These are phyloP conservation scores for Acronicta aceris DNA, from an alignment of 2,888 invertebrate genomes.

Conservation along the genomic window DNA sequence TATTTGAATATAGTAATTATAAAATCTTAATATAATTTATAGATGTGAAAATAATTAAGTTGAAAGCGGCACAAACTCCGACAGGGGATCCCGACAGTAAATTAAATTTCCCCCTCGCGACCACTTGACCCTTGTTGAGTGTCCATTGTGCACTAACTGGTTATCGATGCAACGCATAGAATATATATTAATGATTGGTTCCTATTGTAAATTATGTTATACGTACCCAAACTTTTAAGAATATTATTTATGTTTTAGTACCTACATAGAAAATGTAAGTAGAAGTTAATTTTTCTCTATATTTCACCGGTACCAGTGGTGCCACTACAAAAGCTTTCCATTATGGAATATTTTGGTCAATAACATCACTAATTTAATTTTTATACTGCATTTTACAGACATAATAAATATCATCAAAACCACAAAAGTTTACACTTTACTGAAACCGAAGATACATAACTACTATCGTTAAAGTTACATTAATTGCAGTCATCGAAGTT, in stretches of 20 bases:
- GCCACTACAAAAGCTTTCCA: no score
- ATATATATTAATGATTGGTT: slow-evolving; percentile 52
- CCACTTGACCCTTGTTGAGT: slow-evolving; percentile 76
- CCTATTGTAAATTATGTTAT: slow-evolving; percentile 30
- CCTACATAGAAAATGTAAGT: no score
- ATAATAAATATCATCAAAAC: background rate
- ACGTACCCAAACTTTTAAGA: background rate
- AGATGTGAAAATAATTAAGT: slow-evolving; percentile 77
- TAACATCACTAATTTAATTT: background rate
- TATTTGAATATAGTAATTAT: slow-evolving; percentile 40
- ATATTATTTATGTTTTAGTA: background rate
- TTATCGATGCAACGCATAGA: slow-evolving; percentile 74
- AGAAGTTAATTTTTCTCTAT: no score
- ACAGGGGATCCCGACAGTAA: slow-evolving; percentile 67
- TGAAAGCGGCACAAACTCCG: slow-evolving; percentile 66
- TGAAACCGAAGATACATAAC: slow-evolving; percentile 24
- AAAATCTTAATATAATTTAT: slow-evolving; percentile 67
- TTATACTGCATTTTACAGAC: background rate
- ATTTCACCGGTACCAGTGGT: no score
- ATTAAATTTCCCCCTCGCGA: slow-evolving; percentile 77
- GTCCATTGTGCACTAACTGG: slow-evolving; percentile 74
- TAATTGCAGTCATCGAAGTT: slow-evolving; percentile 48
- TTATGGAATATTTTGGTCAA: background rate
- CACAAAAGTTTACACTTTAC: slow-evolving; percentile 30
- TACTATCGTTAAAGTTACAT: slow-evolving; percentile 37